Evolutionary conservation across 2,113 vertebrate genomes (phyloP).

Genomic region (Myrmophylax atrothorax): DNA sequence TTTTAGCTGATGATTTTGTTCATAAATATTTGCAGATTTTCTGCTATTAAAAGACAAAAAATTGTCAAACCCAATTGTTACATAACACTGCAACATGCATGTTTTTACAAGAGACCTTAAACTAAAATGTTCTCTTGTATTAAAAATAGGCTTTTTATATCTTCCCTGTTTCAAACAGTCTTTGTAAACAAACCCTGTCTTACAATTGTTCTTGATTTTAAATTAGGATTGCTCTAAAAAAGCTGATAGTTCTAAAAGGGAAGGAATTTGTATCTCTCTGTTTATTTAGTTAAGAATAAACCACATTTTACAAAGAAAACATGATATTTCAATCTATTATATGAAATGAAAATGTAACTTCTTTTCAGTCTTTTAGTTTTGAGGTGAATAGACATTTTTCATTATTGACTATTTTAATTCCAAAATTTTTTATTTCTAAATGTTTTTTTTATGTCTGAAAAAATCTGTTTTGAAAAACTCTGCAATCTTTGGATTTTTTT

Average conservation of each 20-base stretch:
- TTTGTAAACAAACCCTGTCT: neutral
- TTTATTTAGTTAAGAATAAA: neutral
- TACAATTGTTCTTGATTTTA: neutral
- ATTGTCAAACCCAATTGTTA: neutral
- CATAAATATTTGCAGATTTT: neutral
- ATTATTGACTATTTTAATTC: neutral
- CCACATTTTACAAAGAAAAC: neutral
- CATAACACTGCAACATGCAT: fast-evolving
- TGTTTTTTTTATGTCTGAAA: neutral
- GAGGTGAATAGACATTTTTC: neutral
- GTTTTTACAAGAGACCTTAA: neutral
- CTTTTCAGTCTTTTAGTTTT: neutral
- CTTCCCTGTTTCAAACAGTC: neutral
- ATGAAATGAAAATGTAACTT: neutral
- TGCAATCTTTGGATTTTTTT: neutral
- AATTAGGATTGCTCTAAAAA: neutral
- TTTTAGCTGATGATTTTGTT: neutral
- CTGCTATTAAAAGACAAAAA: neutral
- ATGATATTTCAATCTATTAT: neutral
- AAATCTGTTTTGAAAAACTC: neutral
- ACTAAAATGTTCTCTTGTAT: neutral
- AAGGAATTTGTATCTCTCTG: neutral
- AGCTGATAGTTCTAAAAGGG: neutral
- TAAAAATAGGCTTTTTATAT: neutral
- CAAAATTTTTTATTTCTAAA: neutral